Evolutionary conservation across 2,113 vertebrate species (phyloP).

Genomic region (Andinoacara biseriatus): DNA sequence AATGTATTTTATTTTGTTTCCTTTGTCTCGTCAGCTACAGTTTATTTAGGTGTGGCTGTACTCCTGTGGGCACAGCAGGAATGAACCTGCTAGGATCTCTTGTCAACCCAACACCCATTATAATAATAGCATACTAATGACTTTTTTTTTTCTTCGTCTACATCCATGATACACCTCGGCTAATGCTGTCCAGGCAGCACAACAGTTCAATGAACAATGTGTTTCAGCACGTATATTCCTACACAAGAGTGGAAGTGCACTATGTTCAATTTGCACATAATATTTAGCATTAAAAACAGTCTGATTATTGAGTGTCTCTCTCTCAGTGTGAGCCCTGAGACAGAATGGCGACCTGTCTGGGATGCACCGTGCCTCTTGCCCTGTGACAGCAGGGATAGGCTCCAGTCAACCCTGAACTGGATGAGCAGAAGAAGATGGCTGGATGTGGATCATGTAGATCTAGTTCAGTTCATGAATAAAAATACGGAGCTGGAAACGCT

Average conservation of each 20-base stretch:
- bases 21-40: no score
- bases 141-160: no score
- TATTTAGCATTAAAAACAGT: neutral
- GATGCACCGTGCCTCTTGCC: neutral
- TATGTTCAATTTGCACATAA: neutral
- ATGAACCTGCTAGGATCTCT: neutral
- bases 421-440: neutral
- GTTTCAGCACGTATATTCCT: neutral
- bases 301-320: neutral
- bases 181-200: no score
- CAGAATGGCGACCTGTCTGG: neutral
- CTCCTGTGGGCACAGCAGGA: neutral
- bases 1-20: no score
- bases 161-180: no score
- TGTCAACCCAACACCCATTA: no score
- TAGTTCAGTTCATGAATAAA: no score
- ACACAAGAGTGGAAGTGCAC: neutral
- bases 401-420: neutral
- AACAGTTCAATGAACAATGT: no score
- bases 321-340: neutral
- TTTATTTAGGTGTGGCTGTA: no score
- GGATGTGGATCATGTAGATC: no score
- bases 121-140: no score
- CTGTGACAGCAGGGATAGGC: neutral
- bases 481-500: no score